Conservation (phyloP, 2,888 invertebrate genomes). For the Melanargia galathea region DNA sequence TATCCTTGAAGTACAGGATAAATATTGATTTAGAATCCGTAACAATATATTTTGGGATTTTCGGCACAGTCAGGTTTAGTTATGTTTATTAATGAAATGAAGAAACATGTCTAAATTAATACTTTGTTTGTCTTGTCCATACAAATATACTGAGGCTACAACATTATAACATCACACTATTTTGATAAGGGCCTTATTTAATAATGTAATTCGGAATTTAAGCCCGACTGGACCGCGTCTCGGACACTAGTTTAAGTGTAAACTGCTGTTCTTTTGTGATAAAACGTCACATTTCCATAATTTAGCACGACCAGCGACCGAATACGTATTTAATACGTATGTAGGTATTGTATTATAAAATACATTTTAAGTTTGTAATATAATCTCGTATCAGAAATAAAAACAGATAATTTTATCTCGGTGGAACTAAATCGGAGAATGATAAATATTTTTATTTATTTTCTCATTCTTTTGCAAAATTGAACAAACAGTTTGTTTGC, state of each 20-base stretch:
- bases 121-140: conserved; percentile 16
- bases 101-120: too few species aligned
- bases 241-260: conserved; percentile 79
- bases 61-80: too few species aligned
- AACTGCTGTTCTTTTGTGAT: conserved; percentile 77
- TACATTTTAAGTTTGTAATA: conserved; percentile 1
- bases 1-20: too few species aligned
- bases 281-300: conserved; percentile 78
- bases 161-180: conserved; percentile 33
- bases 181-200: conserved; percentile 73
- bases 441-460: too few species aligned
- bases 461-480: too few species aligned
- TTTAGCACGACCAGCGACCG: conserved; percentile 59
- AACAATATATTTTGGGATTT: too few species aligned
- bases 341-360: conserved; percentile 23
- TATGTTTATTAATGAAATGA: too few species aligned
- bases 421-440: background rate
- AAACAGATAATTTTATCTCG: background rate
- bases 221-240: conserved; percentile 24
- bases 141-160: conserved; percentile 15
- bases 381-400: background rate
- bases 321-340: conserved; percentile 49
- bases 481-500: too few species aligned
- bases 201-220: conserved; percentile 71
- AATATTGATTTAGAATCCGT: too few species aligned